Conservation (phyloP, 2,113 vertebrate species). For the Ondatra zibethicus region DNA sequence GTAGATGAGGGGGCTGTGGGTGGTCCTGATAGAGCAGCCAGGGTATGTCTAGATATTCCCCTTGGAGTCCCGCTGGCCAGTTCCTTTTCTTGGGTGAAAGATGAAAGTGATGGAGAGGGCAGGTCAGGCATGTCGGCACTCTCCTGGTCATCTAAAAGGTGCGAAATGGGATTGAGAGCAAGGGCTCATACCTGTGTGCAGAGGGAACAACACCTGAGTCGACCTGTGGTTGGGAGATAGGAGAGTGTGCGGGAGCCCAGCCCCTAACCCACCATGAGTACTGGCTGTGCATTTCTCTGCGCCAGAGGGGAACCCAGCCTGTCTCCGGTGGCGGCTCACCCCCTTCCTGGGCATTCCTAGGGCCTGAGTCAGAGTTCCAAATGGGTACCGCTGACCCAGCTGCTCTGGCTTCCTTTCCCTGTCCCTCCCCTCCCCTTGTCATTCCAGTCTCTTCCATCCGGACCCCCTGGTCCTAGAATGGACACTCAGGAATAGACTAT, state of each 20-base stretch:
- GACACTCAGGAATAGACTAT: not conserved
- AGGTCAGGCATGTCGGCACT: not conserved
- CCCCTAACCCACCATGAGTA: not conserved
- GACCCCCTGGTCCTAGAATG: not conserved
- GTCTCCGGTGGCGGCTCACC: conserved; percentile 27
- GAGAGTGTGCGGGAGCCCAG: not conserved
- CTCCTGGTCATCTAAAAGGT: rapidly evolving
- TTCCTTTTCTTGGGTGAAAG: not conserved
- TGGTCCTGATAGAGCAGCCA: not conserved
- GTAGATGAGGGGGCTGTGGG: not conserved
- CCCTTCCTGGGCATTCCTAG: conserved; percentile 69
- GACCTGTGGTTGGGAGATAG: not conserved
- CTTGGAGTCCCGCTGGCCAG: not conserved
- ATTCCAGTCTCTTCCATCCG: conserved; percentile 26
- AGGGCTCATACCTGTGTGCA: rapidly evolving
- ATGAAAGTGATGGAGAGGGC: not conserved
- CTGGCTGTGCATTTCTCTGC: not conserved
- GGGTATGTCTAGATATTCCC: not conserved
- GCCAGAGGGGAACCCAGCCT: conserved; percentile 33
- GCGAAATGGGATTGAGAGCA: rapidly evolving
- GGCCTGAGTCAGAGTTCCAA: conserved; percentile 78
- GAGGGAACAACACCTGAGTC: not conserved
- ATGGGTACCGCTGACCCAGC: conserved; percentile 64
- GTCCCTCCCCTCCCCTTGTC: not conserved
- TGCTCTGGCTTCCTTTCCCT: conserved; percentile 37